Percentiles rank a stretch among this genome's conserved stretches.
Conservation (phyloP, 2,888 invertebrate genomes). For the Stenurella melanura region DNA sequence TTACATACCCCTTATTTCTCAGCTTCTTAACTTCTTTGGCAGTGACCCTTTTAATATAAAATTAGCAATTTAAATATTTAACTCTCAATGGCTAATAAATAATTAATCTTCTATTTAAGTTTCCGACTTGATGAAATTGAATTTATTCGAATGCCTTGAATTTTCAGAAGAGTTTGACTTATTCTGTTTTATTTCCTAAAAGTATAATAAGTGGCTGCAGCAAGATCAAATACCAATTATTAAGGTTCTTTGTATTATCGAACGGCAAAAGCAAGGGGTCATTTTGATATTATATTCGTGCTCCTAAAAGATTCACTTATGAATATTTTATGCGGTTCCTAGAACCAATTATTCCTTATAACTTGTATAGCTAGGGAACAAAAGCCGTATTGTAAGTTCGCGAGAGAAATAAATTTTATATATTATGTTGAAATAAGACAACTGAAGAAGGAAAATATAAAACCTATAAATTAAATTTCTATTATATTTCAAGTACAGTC, state of each 20-base stretch:
- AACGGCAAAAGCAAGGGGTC: neutral
- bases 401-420: neutral
- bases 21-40: neutral
- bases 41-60: constrained; percentile 10
- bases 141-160: constrained; percentile 27
- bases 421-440: neutral
- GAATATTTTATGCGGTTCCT: constrained; percentile 22
- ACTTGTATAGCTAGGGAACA: neutral
- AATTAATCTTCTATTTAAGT: constrained; percentile 30
- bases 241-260: constrained; percentile 13
- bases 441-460: neutral
- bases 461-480: constrained; percentile 23
- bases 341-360: neutral
- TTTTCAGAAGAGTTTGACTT: constrained; percentile 16
- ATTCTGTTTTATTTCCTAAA: constrained; percentile 15
- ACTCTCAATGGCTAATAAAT: constrained; percentile 36
- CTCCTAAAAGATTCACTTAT: constrained; percentile 6
- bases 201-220: constrained; percentile 27
- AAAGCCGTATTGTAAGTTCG: neutral
- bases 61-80: constrained; percentile 35
- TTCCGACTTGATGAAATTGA: constrained; percentile 30
- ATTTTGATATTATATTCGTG: constrained; percentile 1
- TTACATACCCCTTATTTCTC: too few species aligned
- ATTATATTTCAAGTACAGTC: constrained; percentile 32
- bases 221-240: constrained; percentile 38